Conservation (phyloP, 2,113 vertebrate species). For the Hippocampus abdominalis region DNA sequence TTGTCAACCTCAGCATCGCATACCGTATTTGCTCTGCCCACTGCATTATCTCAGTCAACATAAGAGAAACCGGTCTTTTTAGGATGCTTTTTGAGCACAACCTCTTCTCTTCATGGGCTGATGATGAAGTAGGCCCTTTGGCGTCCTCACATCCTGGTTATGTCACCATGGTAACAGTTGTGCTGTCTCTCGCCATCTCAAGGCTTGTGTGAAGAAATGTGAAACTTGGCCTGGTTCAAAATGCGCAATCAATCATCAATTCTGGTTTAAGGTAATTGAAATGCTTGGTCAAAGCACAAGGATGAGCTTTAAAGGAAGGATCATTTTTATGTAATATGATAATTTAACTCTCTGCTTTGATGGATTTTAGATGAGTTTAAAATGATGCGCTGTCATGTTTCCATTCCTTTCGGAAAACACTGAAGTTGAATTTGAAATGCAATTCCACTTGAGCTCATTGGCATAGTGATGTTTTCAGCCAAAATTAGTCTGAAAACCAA, state of each 20-base stretch:
- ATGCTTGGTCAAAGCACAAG: background rate
- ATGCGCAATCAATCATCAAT: constrained; percentile 1
- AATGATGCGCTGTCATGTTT: background rate
- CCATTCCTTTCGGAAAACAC: background rate
- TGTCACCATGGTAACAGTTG: background rate
- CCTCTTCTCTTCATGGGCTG: background rate
- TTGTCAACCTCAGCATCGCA: background rate
- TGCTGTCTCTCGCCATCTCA: background rate
- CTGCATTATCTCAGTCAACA: background rate
- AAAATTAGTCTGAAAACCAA: background rate
- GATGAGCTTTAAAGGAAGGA: background rate
- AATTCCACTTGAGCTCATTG: constrained; percentile 48
- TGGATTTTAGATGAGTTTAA: background rate
- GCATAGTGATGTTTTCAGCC: constrained; percentile 59
- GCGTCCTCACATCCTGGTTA: background rate
- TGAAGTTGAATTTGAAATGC: background rate
- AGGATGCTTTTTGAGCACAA: background rate
- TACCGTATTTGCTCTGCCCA: background rate
- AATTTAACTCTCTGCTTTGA: background rate
- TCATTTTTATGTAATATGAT: background rate
- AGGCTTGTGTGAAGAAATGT: background rate
- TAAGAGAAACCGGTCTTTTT: background rate
- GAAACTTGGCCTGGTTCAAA: background rate
- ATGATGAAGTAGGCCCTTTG: background rate
- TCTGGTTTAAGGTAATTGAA: background rate